Evolutionary conservation across 2,113 vertebrate genomes (phyloP).

Genomic region (Butastur rufipennis): DNA sequence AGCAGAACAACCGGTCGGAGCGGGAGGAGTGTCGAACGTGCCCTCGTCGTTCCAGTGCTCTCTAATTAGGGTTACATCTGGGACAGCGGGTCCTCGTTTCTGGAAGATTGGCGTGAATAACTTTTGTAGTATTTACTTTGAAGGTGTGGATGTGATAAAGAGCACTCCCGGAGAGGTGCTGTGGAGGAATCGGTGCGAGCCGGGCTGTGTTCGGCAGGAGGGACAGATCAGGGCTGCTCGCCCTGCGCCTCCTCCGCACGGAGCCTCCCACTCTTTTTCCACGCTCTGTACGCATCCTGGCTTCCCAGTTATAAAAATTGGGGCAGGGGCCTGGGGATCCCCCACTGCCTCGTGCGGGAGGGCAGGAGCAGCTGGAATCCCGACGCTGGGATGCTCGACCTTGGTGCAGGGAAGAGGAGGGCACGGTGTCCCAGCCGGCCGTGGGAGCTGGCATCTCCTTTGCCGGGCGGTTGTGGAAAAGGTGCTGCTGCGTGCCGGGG

Average conservation of each 20-base stretch:
- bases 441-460: neutral
- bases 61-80: neutral
- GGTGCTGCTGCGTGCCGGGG: fast-evolving
- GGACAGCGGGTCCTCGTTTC: fast-evolving
- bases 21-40: neutral
- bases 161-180: neutral
- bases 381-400: neutral
- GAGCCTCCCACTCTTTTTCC: neutral
- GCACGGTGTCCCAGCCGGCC: fast-evolving
- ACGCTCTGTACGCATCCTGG: fast-evolving
- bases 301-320: neutral
- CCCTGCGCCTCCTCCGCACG: fast-evolving
- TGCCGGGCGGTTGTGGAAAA: fast-evolving
- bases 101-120: neutral
- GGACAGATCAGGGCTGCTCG: neutral
- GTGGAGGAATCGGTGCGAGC: fast-evolving
- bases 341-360: fast-evolving
- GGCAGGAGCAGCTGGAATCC: neutral
- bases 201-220: neutral
- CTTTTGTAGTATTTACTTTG: neutral
- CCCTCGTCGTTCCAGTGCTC: neutral
- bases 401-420: fast-evolving
- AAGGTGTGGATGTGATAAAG: neutral
- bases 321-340: neutral
- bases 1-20: neutral